Base-by-base conservation (phyloP, 2,113 vertebrate species). In the Gnathonemus longibarbis region DNA sequence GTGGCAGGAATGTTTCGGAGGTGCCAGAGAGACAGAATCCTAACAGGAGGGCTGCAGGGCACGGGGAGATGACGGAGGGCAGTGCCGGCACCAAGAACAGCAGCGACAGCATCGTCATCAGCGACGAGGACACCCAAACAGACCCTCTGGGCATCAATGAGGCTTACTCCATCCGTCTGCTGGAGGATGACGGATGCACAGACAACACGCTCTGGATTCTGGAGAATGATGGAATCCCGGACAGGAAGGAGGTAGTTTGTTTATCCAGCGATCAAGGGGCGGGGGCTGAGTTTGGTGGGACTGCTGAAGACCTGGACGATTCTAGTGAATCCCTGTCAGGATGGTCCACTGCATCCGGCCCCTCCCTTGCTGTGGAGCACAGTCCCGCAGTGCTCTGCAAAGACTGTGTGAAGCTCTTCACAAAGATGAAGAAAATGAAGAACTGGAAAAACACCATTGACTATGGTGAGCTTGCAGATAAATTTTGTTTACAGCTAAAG, bases 391-490 rank as follows among this genome's bases (percentile, higher is more conserved):
- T 6, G 13, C 80, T 39, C 3, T 89, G 89, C 84, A n/a, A 84
- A 31, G 27, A 50, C 42, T 89, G 89, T 62, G 39, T n/a, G 21
- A 27, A 62, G 39, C 89, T 89, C 24, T 62, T 62, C 15, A 31
- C 5, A 31, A 62, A 84, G 45, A 89, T 89, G 89, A 31, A 42
- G 39, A 89, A 62, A 62, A 5, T 62, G 4, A 89, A 89, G 77
- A 19, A 21, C 89, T 89, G 89, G 89, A 31, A 89, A 17, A 89
- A 85, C 56, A 62, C 1, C 10, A 45, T 85, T 27, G 80, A 89
- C n/a, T 62, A 62, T 13, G 80, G 89, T 89, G 42, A 89, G 89
- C 11, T 10, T 45, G 15, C 53, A 45, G 53, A 39, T 19, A 31
- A 80, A 35, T 56, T 53, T 87, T 62, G 56, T 3, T 50, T 88